These are phyloP conservation scores for Pocota personata DNA, from an alignment of 2,888 invertebrate genomes.

Conservation along the genomic window DNA sequence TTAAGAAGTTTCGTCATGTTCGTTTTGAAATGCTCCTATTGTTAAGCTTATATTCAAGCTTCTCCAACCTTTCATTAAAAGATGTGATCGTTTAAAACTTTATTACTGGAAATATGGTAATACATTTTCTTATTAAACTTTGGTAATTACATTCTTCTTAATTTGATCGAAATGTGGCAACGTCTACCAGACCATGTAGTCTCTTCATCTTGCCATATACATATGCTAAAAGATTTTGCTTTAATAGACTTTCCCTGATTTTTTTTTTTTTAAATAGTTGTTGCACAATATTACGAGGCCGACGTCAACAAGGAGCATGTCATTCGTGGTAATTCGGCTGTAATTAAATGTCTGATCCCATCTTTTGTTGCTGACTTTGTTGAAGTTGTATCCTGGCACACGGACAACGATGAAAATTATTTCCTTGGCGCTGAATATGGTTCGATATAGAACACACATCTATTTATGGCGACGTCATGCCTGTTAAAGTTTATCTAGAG, in stretches of 20 bases:
- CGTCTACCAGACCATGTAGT: neutral
- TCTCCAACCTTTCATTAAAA: no score
- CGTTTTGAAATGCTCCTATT: no score
- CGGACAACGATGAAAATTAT: conserved; percentile 85
- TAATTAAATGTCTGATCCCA: conserved; percentile 94
- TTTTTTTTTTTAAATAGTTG: conserved; percentile 85
- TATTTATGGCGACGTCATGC: conserved; percentile 61
- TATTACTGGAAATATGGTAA: no score
- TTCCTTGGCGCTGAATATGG: conserved; percentile 82
- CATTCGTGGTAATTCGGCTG: conserved; percentile 93
- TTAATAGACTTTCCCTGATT: neutral
- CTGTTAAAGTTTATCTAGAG: conserved; percentile 55
- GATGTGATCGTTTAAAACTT: no score
- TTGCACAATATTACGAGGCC: conserved; percentile 94
- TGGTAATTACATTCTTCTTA: conserved; percentile 32
- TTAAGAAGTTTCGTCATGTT: no score
- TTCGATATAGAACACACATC: conserved; percentile 77
- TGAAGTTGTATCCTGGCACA: conserved; percentile 93
- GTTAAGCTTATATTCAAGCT: no score
- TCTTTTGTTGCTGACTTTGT: conserved; percentile 97
- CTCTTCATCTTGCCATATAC: neutral
- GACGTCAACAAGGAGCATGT: conserved; percentile 97
- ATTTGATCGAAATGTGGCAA: conserved; percentile 63
- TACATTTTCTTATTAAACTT: no score
- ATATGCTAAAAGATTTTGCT: neutral